Conservation (phyloP, 2,113 vertebrate species). For the Amphilophus citrinellus region DNA sequence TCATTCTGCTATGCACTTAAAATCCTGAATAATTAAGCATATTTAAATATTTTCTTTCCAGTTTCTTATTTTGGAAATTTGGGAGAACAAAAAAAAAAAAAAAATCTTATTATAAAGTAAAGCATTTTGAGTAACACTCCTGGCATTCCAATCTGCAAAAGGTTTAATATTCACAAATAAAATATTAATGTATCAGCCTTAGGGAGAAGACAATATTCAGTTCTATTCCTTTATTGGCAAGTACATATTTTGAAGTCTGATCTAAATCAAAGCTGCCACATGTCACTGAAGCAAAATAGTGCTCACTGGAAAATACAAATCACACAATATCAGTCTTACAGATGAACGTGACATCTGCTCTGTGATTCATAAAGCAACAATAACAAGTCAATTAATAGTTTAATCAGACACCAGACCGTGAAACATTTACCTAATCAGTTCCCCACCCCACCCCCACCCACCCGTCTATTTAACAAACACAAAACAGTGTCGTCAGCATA, state of each 20-base stretch:
- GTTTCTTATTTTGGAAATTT: slow-evolving; percentile 19
- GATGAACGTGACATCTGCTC: slow-evolving; percentile 76
- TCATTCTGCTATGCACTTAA: slow-evolving; percentile 9
- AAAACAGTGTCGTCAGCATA: slow-evolving; percentile 74
- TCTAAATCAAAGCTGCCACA: slow-evolving; percentile 81
- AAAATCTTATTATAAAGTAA: not conserved
- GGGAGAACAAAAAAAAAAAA: slow-evolving; percentile 9
- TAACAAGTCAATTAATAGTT: slow-evolving; percentile 67
- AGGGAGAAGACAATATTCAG: slow-evolving; percentile 66
- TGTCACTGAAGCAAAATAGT: slow-evolving; percentile 80
- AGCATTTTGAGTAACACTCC: slow-evolving; percentile 19
- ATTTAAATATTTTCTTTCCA: not conserved
- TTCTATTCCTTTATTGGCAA: slow-evolving; percentile 67
- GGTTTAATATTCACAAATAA: slow-evolving; percentile 50
- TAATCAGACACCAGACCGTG: slow-evolving; percentile 63
- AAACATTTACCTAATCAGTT: slow-evolving; percentile 59
- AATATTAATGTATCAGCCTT: slow-evolving; percentile 52
- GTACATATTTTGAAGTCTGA: slow-evolving; percentile 70
- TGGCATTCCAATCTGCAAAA: slow-evolving; percentile 2
- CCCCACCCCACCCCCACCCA: slow-evolving; percentile 36
- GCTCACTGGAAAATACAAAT: slow-evolving; percentile 81
- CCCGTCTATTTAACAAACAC: slow-evolving; percentile 60
- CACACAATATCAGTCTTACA: slow-evolving; percentile 77
- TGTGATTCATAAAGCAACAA: slow-evolving; percentile 71
- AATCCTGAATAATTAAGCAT: slow-evolving; percentile 10